phyloP scores from a whole-genome alignment of 2,797 vertebrate genomes.

The Chelon auratus region DNA sequence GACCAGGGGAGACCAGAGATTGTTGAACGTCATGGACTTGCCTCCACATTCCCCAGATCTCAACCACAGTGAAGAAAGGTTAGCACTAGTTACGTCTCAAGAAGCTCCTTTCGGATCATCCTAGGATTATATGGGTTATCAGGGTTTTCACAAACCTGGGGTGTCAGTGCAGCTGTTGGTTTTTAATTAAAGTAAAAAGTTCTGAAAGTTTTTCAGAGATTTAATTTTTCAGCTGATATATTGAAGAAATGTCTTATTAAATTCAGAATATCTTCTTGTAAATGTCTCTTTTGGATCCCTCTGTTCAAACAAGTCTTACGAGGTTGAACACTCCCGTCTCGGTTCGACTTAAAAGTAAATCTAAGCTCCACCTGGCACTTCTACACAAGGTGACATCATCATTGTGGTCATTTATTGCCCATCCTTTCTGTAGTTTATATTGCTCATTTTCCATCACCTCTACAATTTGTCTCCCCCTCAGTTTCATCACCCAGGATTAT shows the following conservation, averaged over 20 bases:
- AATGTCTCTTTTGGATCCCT: background rate
- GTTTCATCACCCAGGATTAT: conserved; percentile 48
- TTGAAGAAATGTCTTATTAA: background rate
- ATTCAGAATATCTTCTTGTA: background rate
- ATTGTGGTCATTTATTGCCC: conserved; percentile 43
- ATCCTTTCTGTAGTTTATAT: conserved; percentile 51
- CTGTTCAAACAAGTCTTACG: background rate
- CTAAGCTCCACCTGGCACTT: background rate
- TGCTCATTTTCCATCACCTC: conserved; percentile 54
- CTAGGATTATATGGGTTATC: background rate
- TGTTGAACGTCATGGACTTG: too few species aligned
- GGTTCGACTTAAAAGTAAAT: conserved; percentile 23
- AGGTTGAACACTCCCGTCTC: background rate
- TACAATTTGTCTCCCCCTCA: conserved; percentile 22
- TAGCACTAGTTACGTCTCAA: background rate
- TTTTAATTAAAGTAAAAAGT: background rate
- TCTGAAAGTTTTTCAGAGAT: background rate
- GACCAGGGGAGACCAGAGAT: background rate
- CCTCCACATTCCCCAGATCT: background rate
- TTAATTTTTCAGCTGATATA: background rate
- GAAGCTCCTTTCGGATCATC: background rate
- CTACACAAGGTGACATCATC: conserved; percentile 54
- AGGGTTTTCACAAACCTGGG: background rate
- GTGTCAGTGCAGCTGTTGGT: background rate
- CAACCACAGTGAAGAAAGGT: background rate